A percentile compares a stretch with the other conserved stretches of the same genome.
phyloP scores from a whole-genome alignment of 2,888 invertebrate genomes.

The Merodon equestris region DNA sequence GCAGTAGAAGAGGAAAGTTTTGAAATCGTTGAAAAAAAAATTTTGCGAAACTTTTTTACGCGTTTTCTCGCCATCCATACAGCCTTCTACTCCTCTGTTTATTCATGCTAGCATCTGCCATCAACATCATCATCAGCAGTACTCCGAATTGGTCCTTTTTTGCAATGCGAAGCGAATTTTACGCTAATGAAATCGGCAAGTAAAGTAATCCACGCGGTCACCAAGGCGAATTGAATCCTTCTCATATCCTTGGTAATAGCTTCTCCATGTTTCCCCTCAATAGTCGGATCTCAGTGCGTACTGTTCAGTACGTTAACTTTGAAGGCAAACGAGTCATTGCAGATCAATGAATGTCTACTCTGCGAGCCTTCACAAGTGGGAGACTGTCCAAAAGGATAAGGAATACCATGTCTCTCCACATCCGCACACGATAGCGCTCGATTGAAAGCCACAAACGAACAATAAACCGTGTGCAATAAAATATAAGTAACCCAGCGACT shows the following conservation, averaged over 20 bases:
- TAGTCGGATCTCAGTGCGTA: too few species aligned
- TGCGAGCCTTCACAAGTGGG: not conserved
- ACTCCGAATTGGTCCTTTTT: constrained; percentile 7
- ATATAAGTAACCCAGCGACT: constrained; percentile 31
- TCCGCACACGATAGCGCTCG: constrained; percentile 24
- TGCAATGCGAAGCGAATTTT: constrained; percentile 40
- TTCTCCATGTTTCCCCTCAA: not conserved
- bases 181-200: constrained; percentile 40
- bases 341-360: constrained; percentile 53
- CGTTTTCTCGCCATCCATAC: not conserved
- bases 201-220: too few species aligned
- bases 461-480: constrained; percentile 51
- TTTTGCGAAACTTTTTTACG: constrained; percentile 27
- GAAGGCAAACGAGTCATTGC: constrained; percentile 29
- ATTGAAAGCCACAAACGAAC: constrained; percentile 57
- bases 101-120: not conserved
- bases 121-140: not conserved
- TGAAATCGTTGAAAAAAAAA: constrained; percentile 52
- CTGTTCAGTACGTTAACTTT: constrained; percentile 4
- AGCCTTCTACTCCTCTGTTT: too few species aligned
- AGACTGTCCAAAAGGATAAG: not conserved
- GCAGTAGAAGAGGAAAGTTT: constrained; percentile 33
- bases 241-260: constrained; percentile 20
- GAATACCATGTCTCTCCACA: constrained; percentile 12
- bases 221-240: too few species aligned